Evolutionary conservation across 2,797 vertebrate species (phyloP).

Genomic region (Acipenser oxyrinchus): DNA sequence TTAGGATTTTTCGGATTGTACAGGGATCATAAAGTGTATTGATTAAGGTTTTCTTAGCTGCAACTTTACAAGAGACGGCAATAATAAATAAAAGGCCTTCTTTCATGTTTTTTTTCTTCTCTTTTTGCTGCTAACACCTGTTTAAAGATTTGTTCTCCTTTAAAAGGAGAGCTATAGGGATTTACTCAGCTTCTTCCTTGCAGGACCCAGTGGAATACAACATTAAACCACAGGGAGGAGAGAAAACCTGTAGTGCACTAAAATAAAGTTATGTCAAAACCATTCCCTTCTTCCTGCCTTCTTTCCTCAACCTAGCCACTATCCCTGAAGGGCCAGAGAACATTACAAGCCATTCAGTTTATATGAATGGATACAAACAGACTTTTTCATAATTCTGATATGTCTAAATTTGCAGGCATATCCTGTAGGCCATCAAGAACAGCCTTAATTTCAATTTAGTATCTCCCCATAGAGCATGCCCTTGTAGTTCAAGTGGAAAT

Average conservation of each 20-base stretch:
- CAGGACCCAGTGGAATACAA: constrained; percentile 72
- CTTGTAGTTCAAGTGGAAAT: constrained; percentile 85
- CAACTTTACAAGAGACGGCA: too few species aligned
- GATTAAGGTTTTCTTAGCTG: too few species aligned
- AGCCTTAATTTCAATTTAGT: constrained; percentile 98
- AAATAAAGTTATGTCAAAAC: constrained; percentile 96
- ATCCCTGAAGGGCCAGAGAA: constrained; percentile 75
- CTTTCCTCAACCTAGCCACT: constrained; percentile 72
- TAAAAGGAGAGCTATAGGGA: constrained; percentile 76
- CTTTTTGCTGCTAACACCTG: constrained; percentile 77
- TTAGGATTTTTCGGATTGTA: too few species aligned
- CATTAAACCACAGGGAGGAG: constrained; percentile 89
- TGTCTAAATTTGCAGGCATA: constrained; percentile 95
- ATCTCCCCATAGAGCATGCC: constrained; percentile 79
- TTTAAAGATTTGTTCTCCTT: constrained; percentile 84
- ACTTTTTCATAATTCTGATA: constrained; percentile 91
- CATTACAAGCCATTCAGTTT: constrained; percentile 89
- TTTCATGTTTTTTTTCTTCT: constrained; percentile 54
- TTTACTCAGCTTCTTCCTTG: constrained; percentile 84
- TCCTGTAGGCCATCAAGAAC: constrained; percentile 93
- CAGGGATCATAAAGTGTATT: too few species aligned
- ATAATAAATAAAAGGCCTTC: constrained; percentile 42
- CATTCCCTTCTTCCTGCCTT: constrained; percentile 89
- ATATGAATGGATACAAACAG: constrained; percentile 97
- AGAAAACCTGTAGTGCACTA: constrained; percentile 77